Evolutionary conservation across 2,888 invertebrate genomes (phyloP), one percentile per base, ranked within the genome.

Genomic region (Ypsolopha scabrella): DNA sequence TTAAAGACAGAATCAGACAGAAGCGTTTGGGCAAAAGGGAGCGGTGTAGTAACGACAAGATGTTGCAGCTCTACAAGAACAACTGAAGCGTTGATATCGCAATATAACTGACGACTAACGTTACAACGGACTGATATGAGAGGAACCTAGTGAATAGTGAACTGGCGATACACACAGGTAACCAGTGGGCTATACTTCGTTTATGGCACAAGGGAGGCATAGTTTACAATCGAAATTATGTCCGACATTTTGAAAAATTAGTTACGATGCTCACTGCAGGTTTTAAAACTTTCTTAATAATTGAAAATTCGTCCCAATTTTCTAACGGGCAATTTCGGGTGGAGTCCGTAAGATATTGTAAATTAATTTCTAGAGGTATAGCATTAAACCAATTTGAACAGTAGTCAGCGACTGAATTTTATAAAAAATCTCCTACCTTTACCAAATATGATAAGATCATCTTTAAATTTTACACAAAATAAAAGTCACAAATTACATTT

Each of bases 361-460:
- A 79, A 77, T 75, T 72, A 61, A 80, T 83, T 83, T 82, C 74
- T 83, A 85, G 79, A 63, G 61, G 70, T 83, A 83, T 37, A 79
- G 64, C 59, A 68, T 75, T 72, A 65, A 74, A 77, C 72, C 69
- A 68, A 77, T 75, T 41, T 77, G 75, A 77, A 62, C 72, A 76
- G 79, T 83, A 85, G 86, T 73, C 75, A 66, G 80, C 75, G 86
- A 86, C 85, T 83, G 85, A 86, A 82, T 81, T 83, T 85, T 83
- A 75, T 82, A 83, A 80, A 24, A 69, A 73, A 65, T 76, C 72
- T 72, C 72, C 68, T 75, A 77, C 73, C 78, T 75, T 75, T 75
- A 80, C 69, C 70, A 68, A 75, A 69, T 72, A 72, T 62, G 60
- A 69, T 80, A 77, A 75, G 71, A 73, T 75, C 75, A 76, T 75